Evolutionary conservation across 2,797 vertebrate species (phyloP).

Genomic region (Sebastes cheni): DNA sequence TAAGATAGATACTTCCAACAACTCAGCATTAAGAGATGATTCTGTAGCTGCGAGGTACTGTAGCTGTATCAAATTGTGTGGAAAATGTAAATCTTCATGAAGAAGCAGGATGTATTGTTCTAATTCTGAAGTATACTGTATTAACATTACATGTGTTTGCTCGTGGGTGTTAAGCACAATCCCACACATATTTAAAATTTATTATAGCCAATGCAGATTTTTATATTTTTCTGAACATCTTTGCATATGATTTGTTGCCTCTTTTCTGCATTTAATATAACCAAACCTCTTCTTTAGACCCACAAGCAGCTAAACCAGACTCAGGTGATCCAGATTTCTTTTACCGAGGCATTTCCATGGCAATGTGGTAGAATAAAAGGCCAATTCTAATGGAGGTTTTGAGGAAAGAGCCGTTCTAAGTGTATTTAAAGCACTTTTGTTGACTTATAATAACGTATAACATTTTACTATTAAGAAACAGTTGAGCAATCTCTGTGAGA

Average conservation of each 20-base stretch:
- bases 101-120: background rate
- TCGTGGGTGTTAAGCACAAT: background rate
- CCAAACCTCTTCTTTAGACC: background rate
- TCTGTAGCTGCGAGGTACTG: background rate
- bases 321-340: constrained; percentile 4
- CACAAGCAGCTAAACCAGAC: background rate
- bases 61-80: background rate
- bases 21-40: background rate
- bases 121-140: background rate
- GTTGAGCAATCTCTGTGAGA: constrained; percentile 1
- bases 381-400: background rate
- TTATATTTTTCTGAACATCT: background rate
- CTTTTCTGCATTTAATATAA: background rate
- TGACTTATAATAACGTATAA: constrained; percentile 6
- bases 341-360: constrained; percentile 1
- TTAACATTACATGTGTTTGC: background rate
- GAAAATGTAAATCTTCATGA: background rate
- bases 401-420: background rate
- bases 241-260: background rate
- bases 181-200: background rate
- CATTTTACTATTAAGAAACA: background rate
- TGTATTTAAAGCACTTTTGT: background rate
- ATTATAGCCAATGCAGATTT: background rate
- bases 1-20: background rate
- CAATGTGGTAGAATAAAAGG: background rate